These are phyloP conservation scores for Albula glossodonta DNA, from an alignment of 2,113 vertebrate genomes.

Conservation along the genomic window DNA sequence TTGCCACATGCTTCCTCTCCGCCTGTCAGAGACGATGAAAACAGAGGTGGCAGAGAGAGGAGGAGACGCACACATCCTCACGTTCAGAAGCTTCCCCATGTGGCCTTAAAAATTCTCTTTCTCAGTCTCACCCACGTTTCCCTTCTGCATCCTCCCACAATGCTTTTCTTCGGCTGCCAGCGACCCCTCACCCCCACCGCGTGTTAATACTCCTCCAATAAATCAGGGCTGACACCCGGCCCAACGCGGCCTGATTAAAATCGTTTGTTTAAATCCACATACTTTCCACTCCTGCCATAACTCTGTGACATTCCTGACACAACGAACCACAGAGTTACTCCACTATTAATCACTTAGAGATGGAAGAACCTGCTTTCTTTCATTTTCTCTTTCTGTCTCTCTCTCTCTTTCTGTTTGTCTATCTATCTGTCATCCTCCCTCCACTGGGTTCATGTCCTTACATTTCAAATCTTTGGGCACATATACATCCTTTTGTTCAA, in stretches of 20 bases:
- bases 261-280: conserved; percentile 74
- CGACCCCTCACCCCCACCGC: conserved; percentile 57
- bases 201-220: conserved; percentile 64
- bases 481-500: too few species aligned
- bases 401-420: neutral
- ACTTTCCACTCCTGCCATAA: conserved; percentile 60
- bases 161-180: conserved; percentile 48
- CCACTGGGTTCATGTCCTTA: neutral
- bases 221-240: conserved; percentile 72
- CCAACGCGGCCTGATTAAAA: conserved; percentile 71
- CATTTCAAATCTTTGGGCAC: too few species aligned
- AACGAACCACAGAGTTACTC: conserved; percentile 51
- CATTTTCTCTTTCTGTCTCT: conserved; percentile 7
- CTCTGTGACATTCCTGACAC: conserved; percentile 56
- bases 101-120: conserved; percentile 35
- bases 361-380: conserved; percentile 32
- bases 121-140: conserved; percentile 37
- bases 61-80: conserved; percentile 22
- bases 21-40: conserved; percentile 16
- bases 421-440: conserved; percentile 1
- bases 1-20: conserved; percentile 16
- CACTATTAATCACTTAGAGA: conserved; percentile 47
- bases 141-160: conserved; percentile 27
- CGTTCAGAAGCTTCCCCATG: conserved; percentile 33
- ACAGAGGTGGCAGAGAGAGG: neutral